Conservation (phyloP, 2,113 vertebrate genomes). For the Ptyas mucosa region DNA sequence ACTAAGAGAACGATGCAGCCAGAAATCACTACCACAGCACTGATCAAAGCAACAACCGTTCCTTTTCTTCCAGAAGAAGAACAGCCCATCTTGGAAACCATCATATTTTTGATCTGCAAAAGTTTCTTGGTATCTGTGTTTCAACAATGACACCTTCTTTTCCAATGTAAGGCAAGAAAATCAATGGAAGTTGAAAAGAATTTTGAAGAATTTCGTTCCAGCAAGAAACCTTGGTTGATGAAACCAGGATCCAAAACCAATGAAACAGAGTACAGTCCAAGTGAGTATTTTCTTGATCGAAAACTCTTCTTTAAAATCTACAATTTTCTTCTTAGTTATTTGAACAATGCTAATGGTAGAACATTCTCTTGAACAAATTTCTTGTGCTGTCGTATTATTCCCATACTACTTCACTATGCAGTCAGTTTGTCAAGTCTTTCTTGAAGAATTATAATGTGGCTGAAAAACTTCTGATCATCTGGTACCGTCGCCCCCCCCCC, state of each 20-base stretch:
- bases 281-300: not conserved
- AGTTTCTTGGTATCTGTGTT: too few relatives aligned
- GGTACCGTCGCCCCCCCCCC: not conserved
- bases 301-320: not conserved
- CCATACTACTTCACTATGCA: not conserved
- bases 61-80: not conserved
- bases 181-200: not conserved
- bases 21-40: conserved; percentile 13
- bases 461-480: not conserved
- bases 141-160: not conserved
- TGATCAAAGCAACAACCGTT: not conserved
- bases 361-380: not conserved
- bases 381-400: not conserved
- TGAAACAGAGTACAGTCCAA: not conserved
- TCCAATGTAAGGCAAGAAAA: not conserved
- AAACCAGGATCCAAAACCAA: not conserved
- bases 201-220: not conserved
- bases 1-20: not conserved
- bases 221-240: not conserved
- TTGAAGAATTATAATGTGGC: not conserved
- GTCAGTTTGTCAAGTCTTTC: not conserved
- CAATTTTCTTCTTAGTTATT: not conserved
- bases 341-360: not conserved
- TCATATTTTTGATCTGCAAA: not conserved
- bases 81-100: not conserved